These are phyloP conservation scores for Arctocebus calabarensis DNA, from an alignment of 2,797 vertebrate species.

Conservation along the genomic window DNA sequence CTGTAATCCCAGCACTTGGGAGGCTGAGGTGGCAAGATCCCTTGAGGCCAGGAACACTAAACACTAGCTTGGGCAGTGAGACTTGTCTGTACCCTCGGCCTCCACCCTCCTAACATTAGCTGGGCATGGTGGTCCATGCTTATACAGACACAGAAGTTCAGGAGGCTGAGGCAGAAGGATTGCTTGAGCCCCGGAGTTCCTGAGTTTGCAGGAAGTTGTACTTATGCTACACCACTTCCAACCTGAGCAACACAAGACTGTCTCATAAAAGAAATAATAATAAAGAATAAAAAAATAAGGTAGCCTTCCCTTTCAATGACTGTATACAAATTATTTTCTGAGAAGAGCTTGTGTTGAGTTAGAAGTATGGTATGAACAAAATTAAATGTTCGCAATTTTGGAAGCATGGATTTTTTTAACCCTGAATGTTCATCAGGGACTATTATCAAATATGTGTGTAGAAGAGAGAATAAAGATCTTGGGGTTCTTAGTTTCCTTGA, in stretches of 20 bases:
- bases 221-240: too few species aligned
- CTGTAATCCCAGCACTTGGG: background rate
- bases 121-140: background rate
- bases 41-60: background rate
- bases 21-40: background rate
- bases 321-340: background rate
- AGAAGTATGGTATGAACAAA: background rate
- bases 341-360: conserved; percentile 27
- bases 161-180: too few species aligned
- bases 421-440: background rate
- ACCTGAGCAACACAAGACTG: too few species aligned
- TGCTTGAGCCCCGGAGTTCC: too few species aligned
- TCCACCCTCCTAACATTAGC: background rate
- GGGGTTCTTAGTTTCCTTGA: background rate
- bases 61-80: background rate
- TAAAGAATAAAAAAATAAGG: too few species aligned
- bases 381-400: background rate
- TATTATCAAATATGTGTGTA: background rate
- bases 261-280: too few species aligned
- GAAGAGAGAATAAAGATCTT: background rate
- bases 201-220: too few species aligned
- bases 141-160: too few species aligned
- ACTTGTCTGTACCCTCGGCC: background rate
- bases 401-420: conserved; percentile 13
- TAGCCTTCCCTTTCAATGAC: background rate